Evolutionary conservation across 1,140 invertebrate genomes (phyloP).

Genomic region (Heliconius congener): DNA sequence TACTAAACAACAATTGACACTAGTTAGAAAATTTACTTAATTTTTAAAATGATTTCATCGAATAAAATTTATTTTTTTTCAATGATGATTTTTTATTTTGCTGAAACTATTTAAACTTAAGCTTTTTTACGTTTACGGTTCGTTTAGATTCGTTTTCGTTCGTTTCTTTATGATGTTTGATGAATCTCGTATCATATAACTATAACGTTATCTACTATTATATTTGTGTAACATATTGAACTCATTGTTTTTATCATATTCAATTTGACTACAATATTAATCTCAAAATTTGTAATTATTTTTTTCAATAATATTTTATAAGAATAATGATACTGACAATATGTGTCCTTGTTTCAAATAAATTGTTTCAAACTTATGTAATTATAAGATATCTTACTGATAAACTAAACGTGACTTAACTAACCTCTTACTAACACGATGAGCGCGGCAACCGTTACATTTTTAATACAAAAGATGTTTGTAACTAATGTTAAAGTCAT

Average conservation of each 20-base stretch:
- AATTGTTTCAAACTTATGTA: conserved; percentile 51
- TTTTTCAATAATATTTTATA: conserved; percentile 28
- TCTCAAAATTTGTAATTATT: too few relatives aligned
- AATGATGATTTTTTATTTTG: neutral
- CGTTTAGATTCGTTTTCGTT: too few relatives aligned
- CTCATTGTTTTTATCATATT: too few relatives aligned
- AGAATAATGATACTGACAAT: conserved; percentile 5
- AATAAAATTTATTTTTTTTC: neutral
- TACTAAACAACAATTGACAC: neutral
- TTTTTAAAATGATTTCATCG: too few relatives aligned
- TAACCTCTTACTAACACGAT: conserved; percentile 64
- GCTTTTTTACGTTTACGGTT: too few relatives aligned
- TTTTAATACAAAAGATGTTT: conserved; percentile 69
- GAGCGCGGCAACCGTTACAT: conserved; percentile 47
- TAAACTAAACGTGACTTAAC: conserved; percentile 70
- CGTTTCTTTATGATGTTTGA: too few relatives aligned
- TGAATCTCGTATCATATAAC: too few relatives aligned
- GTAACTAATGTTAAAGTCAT: conserved; percentile 60
- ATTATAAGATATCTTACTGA: conserved; percentile 56
- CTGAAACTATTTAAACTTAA: too few relatives aligned
- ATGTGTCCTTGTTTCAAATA: conserved; percentile 38
- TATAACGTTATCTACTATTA: too few relatives aligned
- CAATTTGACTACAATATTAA: too few relatives aligned
- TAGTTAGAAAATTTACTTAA: too few relatives aligned
- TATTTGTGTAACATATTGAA: neutral